Evolutionary conservation across 2,888 invertebrate species (phyloP).

Genomic region (Caenorhabditis drosophilae): DNA sequence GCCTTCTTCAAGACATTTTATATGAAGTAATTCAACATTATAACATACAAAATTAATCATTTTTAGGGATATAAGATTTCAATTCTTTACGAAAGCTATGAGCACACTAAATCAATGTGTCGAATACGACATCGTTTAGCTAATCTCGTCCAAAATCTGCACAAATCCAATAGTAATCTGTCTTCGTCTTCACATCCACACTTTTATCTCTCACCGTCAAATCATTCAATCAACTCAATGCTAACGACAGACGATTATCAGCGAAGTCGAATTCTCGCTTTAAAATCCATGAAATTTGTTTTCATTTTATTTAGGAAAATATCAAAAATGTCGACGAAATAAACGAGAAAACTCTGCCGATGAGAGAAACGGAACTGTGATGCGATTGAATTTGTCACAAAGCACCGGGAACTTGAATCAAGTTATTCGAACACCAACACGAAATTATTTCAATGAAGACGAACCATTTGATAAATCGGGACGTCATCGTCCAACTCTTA

Average conservation of each 20-base stretch:
- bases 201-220: constrained; percentile 44
- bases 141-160: constrained; percentile 17
- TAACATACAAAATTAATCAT: too few species aligned
- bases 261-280: too few species aligned
- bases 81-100: constrained; percentile 46
- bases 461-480: background rate
- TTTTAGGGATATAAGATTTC: constrained; percentile 55
- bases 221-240: constrained; percentile 4
- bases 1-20: constrained; percentile 54
- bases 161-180: constrained; percentile 11
- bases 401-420: constrained; percentile 31
- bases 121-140: constrained; percentile 32
- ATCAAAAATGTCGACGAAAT: background rate
- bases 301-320: background rate
- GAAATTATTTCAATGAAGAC: background rate
- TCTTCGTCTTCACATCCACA: constrained; percentile 30
- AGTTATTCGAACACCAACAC: constrained; percentile 15
- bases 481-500: constrained; percentile 8
- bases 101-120: constrained; percentile 46
- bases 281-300: too few species aligned
- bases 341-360: too few species aligned
- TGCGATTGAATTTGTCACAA: constrained; percentile 12
- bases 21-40: too few species aligned
- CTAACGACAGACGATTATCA: background rate
- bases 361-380: too few species aligned